These are phyloP conservation scores for Cosmia trapezina DNA, from an alignment of 2,888 invertebrate species.

Conservation along the genomic window DNA sequence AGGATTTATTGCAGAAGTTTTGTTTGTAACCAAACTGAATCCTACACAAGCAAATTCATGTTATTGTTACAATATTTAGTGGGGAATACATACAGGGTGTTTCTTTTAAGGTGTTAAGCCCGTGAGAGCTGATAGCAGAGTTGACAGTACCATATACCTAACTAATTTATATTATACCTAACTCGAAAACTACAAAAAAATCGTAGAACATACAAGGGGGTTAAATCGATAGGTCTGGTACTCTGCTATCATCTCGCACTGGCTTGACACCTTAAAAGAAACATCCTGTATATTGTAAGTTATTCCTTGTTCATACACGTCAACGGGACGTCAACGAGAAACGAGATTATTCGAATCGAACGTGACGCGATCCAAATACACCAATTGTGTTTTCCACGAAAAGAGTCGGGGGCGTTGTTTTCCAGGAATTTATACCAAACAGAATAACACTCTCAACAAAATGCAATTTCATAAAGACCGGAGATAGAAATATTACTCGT, in stretches of 20 bases:
- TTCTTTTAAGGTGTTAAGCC: no score
- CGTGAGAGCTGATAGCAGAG: no score
- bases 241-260: no score
- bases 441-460: background rate
- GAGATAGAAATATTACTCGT: background rate
- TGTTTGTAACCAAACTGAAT: constrained; percentile 45
- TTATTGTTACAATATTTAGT: constrained; percentile 26
- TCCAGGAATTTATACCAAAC: background rate
- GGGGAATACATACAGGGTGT: background rate
- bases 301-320: background rate
- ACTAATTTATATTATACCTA: no score
- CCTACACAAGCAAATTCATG: constrained; percentile 27
- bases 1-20: constrained; percentile 57
- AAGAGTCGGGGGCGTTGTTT: background rate
- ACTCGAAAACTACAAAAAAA: no score
- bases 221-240: no score
- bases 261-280: no score
- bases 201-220: no score
- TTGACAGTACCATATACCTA: no score
- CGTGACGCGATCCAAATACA: background rate
- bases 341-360: no score
- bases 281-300: background rate
- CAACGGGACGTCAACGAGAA: no score
- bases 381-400: background rate
- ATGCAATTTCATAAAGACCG: background rate